Evolutionary conservation across 37 sponge, comb jelly and placozoan genomes (phyloP), one percentile per base, ranked within the genome.

Genomic region (Cliona cf. orientalis): DNA sequence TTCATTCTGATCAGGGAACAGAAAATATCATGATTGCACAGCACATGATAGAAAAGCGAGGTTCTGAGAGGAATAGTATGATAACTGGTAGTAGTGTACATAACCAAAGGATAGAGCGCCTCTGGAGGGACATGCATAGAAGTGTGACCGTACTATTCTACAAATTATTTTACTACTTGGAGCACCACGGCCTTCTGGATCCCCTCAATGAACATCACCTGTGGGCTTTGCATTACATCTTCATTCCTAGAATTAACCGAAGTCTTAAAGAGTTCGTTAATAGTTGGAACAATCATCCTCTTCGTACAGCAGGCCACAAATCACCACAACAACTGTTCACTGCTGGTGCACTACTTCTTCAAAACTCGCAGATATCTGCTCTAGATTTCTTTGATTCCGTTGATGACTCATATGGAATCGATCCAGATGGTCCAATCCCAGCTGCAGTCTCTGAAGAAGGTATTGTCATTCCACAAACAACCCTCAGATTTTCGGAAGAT

Each of bases 191-290:
- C n/a, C n/a, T n/a, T n/a, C n/a, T n/a, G n/a, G n/a, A n/a, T n/a
- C n/a, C n/a, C 19, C 19, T 49, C 17, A 49, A 49, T 49, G 55
- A 49, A 29, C 26, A 2, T 65, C 49, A 78, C 38, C 57, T 68
- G 14, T 86, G 69, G 63, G 87, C 80, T 42, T 57, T 86, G 5
- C 87, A 86, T 58, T 72, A 86, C 55, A 67, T 86, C 14, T 86
- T 39, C 44, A 14, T 86, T 6, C 80, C 80, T 44, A 40, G 73
- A 3, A 71, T 86, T 2, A 78, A 86, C 37, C 29, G 59, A 33
- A 46, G 74, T 21, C 53, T 86, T 23, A 39, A 71, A 34, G 31
- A 12, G 19, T 86, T 86, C 36, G 40, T 40, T 40, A 66, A 72
- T 33, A 58, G 74, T n/a, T 86, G 87, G 87, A 78, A 86, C 45